A percentile compares a stretch with the other conserved stretches of the same genome.
Conservation (phyloP, 2,888 invertebrate species). For the Limnephilus rhombicus region DNA sequence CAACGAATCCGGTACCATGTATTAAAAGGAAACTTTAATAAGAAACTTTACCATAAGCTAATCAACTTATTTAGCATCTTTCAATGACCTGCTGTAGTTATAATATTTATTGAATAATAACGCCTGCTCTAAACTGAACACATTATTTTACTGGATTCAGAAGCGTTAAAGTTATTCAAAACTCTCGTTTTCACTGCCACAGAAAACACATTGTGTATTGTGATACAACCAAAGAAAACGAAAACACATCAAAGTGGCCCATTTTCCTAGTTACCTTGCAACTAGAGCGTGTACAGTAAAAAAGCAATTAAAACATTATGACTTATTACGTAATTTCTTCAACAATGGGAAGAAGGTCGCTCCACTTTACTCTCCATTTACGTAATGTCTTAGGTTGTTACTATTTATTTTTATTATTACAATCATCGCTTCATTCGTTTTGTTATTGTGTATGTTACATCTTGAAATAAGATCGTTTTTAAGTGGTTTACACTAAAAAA, state of each 20-base stretch:
- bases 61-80: too few relatives aligned
- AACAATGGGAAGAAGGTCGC: not conserved
- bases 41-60: too few relatives aligned
- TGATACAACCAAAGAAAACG: not conserved
- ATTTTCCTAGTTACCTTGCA: not conserved
- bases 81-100: too few relatives aligned
- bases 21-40: too few relatives aligned
- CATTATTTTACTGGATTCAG: not conserved
- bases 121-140: not conserved
- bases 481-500: not conserved
- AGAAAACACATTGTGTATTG: not conserved
- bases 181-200: not conserved
- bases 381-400: not conserved
- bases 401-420: not conserved
- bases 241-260: not conserved
- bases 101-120: too few relatives aligned
- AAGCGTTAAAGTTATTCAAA: not conserved
- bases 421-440: too few relatives aligned
- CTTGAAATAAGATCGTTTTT: not conserved
- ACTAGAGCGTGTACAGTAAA: not conserved
- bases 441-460: not conserved
- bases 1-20: too few relatives aligned
- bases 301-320: not conserved
- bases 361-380: not conserved
- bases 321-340: not conserved